Evolutionary conservation across 2,113 vertebrate genomes (phyloP), one percentile per base, ranked within the genome.

Genomic region (Neolamprologus fasciatus): DNA sequence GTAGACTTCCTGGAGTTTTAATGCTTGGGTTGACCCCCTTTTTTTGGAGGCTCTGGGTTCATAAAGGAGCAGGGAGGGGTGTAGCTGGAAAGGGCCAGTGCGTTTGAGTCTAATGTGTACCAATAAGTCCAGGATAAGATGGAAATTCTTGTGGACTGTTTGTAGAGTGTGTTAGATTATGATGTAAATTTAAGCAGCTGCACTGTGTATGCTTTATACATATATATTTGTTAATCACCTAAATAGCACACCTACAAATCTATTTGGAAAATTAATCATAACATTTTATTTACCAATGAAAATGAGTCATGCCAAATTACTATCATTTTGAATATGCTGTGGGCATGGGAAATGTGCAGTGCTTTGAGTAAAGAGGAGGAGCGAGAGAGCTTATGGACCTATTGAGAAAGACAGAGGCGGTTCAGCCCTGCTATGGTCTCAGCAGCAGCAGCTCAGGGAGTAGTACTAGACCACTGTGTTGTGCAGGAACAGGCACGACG

Each of bases 401-500:
- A 95, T 95, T 2, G 93, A 84, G 94, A 90, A 89, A 81, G 92
- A 93, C 93, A 91, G 93, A 94, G 93, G 93, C 93, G 93, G 92
- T 93, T 87, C 92, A 90, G 86, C 89, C 83, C 91, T 53, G 88
- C 92, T 83, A 78, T 76, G 92, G 91, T 88, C 87, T 93, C 53
- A 83, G 90, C 89, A 91, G 87, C 91, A 79, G 93, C 73, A 84
- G 89, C 85, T 88, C 82, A 78, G 89, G 86, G 90, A 91, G 87
- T 79, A 94, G 91, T 78, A 87, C 82, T 87, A 91, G 85, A 94
- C 82, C 84, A 85, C 91, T 85, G 94, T 86, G 86, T 90, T 85
- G 89, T 92, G 91, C 84, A 66, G 89, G 86, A 94, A 82, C 83
- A 90, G 88, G 83, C 90, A 86, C 93, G 85, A 76, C 95, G 53